A percentile compares a stretch with the other conserved stretches of the same genome.
phyloP scores from a whole-genome alignment of 2,888 invertebrate species.

The Eugnorisma glareosa region DNA sequence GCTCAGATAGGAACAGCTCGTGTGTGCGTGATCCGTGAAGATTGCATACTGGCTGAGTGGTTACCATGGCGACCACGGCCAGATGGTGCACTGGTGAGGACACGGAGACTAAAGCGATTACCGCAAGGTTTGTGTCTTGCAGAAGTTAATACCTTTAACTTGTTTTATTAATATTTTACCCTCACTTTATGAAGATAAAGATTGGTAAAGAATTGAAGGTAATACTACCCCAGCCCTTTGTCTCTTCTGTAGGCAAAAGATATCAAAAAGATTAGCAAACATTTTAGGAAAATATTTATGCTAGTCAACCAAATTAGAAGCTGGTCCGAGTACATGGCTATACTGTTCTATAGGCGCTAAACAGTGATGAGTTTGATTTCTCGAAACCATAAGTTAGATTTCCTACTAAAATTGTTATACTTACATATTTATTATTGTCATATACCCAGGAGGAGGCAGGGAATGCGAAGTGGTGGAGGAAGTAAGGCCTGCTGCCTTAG shows the following conservation, averaged over 20 bases:
- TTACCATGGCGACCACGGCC: slow-evolving; percentile 90
- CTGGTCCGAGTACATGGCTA: background rate
- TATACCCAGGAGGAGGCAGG: slow-evolving; percentile 81
- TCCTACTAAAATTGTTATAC: background rate
- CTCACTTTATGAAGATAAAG: background rate
- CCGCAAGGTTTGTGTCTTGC: slow-evolving; percentile 85
- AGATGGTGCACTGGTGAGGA: slow-evolving; percentile 88
- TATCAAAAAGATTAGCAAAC: background rate
- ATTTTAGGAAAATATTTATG: background rate
- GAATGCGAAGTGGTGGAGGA: slow-evolving; percentile 88
- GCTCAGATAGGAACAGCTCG: slow-evolving; percentile 81
- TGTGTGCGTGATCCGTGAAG: slow-evolving; percentile 89
- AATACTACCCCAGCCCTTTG: background rate
- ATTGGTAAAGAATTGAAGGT: background rate
- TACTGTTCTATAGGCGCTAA: background rate
- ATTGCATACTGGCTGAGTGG: slow-evolving; percentile 91
- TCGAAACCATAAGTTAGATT: background rate
- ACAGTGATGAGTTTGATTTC: background rate
- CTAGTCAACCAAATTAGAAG: background rate
- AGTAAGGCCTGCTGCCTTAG: slow-evolving; percentile 83
- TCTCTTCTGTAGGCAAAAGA: background rate
- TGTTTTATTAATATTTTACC: background rate
- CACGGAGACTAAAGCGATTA: slow-evolving; percentile 82
- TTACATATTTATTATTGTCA: background rate
- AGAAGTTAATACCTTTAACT: background rate